Evolutionary conservation across 2,113 vertebrate species (phyloP), one percentile per base, ranked within the genome.

Genomic region (Chloroceryle aenea): DNA sequence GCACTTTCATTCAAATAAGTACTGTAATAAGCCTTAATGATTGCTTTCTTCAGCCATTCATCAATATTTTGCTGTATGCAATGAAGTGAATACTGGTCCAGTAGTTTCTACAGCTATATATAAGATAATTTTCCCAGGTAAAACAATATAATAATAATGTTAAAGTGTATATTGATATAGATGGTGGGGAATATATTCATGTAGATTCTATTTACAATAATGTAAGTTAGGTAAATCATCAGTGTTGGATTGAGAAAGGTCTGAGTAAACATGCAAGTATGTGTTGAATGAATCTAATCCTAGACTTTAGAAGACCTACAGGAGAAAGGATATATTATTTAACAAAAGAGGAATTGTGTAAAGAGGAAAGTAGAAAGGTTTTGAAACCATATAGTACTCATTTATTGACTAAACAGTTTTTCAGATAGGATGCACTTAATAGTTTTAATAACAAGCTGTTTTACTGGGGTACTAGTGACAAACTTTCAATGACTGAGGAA

Each of bases 1-100:
- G 72, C 89, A 78, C 84, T 95, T 95, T 73, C 77, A 85, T 97
- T 97, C 91, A 97, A 95, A 77, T 84, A 97, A 85, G 63, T 56
- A 78, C 66, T 64, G 66, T 89, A 95, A 95, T 86, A 97, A 73
- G 55, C 66, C 53, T 94, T 96, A 97, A 92, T 96, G 45, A 81
- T 93, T 96, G 43, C 89, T 97, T 97, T 95, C 73, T 94, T 71
- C 55, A 95, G 74, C 43, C 36, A 77, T 43, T 94, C 58, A 90
- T 97, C 81, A 93, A 90, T 97, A 96, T 96, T 96, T 97, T 93
- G 95, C 48, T 87, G 5, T 81, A 82, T 58, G 36, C 50, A 93
- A 80, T 63, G 74, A 91, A 85, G 47, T 92, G 68, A 90, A 29
- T 92, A 84, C 3, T 72, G 32, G 29, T 40, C 69, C 48, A 85